Base-by-base conservation (phyloP, 1,140 invertebrate species). In the Muscidifurax raptorellus region DNA sequence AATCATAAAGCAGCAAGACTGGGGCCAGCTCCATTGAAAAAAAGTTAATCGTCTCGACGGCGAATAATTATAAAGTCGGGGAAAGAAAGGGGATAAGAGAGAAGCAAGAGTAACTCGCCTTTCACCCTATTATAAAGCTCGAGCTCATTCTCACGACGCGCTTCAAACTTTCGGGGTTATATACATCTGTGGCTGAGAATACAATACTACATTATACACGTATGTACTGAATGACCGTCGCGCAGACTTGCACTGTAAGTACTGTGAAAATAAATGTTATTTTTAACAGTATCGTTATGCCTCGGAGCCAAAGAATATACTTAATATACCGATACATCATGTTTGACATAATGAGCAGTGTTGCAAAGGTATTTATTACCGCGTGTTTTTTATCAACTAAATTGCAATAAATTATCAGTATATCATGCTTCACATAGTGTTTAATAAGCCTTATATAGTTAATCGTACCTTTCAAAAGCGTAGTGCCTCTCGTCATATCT, bases 401-500 rank as follows among this genome's bases (percentile, higher is more conserved):
- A n/a, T 27, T 25, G 13, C 18, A n/a, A 22, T 25, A 36, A 36
- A 18, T 59, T n/a, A 59, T 59, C n/a, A 47, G 44, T 59, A 22
- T 0, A 40, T 80, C 77, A 69, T 80, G 77, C 64, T 67, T 69
- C 25, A 40, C 15, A 47, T 18, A 9, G 15, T 22, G 3, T 44
- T 75, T 75, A 75, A 75, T 40, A 75, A 44, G 10, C 9, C 15
- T 27, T 36, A 30, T 69, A 25, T 82, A 75, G 32, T 80, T 44
- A 40, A 59, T 75, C 91, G 84, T 93, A 93, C 92, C 92, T 93
- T 91, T 93, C 92, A 88, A 92, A 93, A 90, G 92, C 92, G 91
- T 92, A 93, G 92, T 93, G 92, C 90, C 92, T 92, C 90, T 93
- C 92, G 88, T 93, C 92, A 91, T 91, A 93, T 93, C 92, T 93